Percentiles rank a stretch among this genome's conserved stretches.
Evolutionary conservation across 2,888 invertebrate genomes (phyloP).

Genomic region (Tetrapedia diversipes): DNA sequence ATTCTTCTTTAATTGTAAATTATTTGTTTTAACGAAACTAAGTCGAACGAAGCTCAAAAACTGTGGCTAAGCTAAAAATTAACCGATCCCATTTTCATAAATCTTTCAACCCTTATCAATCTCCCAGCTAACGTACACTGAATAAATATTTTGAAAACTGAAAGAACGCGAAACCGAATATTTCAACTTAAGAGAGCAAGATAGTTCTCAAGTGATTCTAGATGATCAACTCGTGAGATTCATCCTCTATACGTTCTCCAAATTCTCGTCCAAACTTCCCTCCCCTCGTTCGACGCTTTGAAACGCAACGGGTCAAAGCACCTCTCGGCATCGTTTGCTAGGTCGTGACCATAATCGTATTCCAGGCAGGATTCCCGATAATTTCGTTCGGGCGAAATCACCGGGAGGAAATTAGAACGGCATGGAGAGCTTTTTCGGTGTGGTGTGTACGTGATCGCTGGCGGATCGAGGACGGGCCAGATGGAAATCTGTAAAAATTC

Average conservation of each 20-base stretch:
- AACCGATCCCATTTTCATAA: background rate
- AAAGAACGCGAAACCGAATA: too few species aligned
- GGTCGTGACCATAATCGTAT: slow-evolving; percentile 22
- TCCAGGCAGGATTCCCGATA: slow-evolving; percentile 4
- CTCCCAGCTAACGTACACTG: background rate
- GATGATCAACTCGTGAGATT: too few species aligned
- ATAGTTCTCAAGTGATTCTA: too few species aligned
- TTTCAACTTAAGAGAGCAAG: too few species aligned
- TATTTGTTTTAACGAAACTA: too few species aligned
- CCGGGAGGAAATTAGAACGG: slow-evolving; percentile 18
- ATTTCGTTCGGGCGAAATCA: background rate
- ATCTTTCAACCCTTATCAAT: background rate
- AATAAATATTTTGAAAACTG: too few species aligned
- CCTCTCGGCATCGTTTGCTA: background rate
- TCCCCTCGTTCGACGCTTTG: background rate
- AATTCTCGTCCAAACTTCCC: background rate
- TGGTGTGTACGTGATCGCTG: slow-evolving; percentile 17
- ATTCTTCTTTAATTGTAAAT: too few species aligned
- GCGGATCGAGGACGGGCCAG: background rate
- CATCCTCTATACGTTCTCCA: background rate
- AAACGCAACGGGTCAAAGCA: background rate
- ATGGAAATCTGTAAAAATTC: slow-evolving; percentile 53
- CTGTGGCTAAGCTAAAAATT: background rate
- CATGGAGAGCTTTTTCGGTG: slow-evolving; percentile 5
- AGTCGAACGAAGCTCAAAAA: too few species aligned